A percentile compares a stretch with the other conserved stretches of the same genome.
Conservation (phyloP, 2,888 invertebrate genomes). For the Eupithecia exiguata region DNA sequence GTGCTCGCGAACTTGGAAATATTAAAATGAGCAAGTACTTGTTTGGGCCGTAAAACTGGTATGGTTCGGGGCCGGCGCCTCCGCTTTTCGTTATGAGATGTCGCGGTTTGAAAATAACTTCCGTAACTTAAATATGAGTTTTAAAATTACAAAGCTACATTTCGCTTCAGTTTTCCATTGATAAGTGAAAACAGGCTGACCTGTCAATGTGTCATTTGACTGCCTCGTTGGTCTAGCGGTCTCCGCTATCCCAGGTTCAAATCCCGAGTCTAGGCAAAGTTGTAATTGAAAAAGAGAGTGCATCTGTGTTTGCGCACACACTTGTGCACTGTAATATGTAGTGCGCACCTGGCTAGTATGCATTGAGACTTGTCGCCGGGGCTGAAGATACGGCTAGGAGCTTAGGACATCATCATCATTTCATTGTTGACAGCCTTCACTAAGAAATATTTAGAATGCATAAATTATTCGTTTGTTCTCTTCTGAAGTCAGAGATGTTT, state of each 20-base stretch:
- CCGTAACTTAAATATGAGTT: neutral
- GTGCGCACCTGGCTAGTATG: too few relatives aligned
- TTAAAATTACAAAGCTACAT: neutral
- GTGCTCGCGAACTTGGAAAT: constrained; percentile 73
- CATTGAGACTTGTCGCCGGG: too few relatives aligned
- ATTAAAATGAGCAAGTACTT: constrained; percentile 83
- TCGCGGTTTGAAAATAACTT: constrained; percentile 2
- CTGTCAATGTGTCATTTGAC: neutral
- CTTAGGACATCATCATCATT: neutral
- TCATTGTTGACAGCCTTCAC: neutral
- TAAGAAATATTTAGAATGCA: neutral
- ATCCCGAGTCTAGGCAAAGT: too few relatives aligned
- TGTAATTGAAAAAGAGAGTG: too few relatives aligned
- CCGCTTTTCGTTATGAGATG: constrained; percentile 52
- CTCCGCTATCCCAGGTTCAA: too few relatives aligned
- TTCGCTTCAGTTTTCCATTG: neutral
- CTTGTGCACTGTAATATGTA: too few relatives aligned
- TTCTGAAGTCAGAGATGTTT: neutral
- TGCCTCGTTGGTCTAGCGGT: neutral
- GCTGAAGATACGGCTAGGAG: too few relatives aligned
- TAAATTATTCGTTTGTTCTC: neutral
- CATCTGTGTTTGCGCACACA: too few relatives aligned
- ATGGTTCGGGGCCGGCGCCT: constrained; percentile 74
- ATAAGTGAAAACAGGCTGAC: neutral
- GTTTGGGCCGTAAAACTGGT: constrained; percentile 75